A percentile compares a stretch with the other conserved stretches of the same genome.
phyloP scores from a whole-genome alignment of 2,113 vertebrate genomes.

The Cacatua alba region DNA sequence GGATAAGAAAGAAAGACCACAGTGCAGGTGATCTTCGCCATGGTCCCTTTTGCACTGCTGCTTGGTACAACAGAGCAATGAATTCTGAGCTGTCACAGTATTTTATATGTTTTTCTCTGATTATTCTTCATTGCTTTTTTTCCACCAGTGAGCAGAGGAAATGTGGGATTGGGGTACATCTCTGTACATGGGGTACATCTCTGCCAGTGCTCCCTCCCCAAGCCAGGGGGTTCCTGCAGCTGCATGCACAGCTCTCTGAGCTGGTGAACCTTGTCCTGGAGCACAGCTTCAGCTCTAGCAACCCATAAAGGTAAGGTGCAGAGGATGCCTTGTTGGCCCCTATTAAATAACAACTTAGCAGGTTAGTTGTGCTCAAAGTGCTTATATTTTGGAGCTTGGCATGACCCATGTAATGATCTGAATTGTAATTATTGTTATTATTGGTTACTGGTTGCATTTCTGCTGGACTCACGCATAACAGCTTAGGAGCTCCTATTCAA shows the following conservation, averaged over 20 bases:
- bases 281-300: background rate
- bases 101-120: background rate
- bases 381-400: background rate
- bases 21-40: background rate
- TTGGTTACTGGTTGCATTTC: background rate
- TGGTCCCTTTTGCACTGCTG: fast-evolving
- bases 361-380: background rate
- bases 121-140: background rate
- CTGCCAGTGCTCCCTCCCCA: background rate
- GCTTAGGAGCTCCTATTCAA: background rate
- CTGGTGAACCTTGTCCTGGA: background rate
- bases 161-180: background rate
- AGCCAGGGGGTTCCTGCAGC: fast-evolving
- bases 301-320: background rate
- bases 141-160: background rate
- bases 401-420: background rate
- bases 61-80: background rate
- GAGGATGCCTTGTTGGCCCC: fast-evolving
- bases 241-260: background rate
- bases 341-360: background rate
- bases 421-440: background rate
- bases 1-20: background rate
- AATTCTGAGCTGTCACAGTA: background rate
- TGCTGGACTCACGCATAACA: fast-evolving
- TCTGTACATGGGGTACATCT: background rate